Evolutionary conservation across 2,797 vertebrate genomes (phyloP).

Genomic region (Peromyscus nudipes): DNA sequence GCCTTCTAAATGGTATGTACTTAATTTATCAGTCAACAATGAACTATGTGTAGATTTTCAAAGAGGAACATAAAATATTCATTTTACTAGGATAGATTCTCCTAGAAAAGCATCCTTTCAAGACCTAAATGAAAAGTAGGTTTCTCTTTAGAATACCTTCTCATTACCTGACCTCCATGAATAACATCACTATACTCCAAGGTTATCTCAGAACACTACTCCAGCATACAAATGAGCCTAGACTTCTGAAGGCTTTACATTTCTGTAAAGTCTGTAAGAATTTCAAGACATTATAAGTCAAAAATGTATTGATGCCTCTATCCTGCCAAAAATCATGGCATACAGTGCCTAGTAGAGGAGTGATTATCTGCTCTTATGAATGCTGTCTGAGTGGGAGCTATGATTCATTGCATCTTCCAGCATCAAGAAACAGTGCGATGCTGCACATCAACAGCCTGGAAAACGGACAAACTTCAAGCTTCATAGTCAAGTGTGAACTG

Average conservation of each 20-base stretch:
- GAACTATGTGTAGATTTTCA: not conserved
- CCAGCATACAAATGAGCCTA: not conserved
- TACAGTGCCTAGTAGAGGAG: not conserved
- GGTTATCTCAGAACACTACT: not conserved
- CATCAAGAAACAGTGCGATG: not conserved
- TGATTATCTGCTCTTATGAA: not conserved
- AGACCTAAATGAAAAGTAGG: not conserved
- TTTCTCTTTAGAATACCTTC: not conserved
- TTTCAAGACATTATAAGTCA: not conserved
- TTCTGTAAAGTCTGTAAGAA: not conserved
- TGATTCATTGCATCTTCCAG: not conserved
- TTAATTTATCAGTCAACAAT: not conserved
- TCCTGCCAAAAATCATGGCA: not conserved
- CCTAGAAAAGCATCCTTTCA: not conserved
- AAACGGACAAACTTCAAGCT: not conserved
- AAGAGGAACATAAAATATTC: not conserved
- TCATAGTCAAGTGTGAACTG: not conserved
- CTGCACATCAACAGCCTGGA: not conserved
- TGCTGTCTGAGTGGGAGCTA: not conserved
- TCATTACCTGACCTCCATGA: not conserved
- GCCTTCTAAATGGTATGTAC: not conserved
- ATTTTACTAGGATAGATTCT: not conserved
- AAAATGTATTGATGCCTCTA: not conserved
- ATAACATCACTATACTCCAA: not conserved
- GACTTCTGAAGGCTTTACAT: not conserved